phyloP scores from a whole-genome alignment of 2,797 vertebrate species.

The Australoheros facetus region DNA sequence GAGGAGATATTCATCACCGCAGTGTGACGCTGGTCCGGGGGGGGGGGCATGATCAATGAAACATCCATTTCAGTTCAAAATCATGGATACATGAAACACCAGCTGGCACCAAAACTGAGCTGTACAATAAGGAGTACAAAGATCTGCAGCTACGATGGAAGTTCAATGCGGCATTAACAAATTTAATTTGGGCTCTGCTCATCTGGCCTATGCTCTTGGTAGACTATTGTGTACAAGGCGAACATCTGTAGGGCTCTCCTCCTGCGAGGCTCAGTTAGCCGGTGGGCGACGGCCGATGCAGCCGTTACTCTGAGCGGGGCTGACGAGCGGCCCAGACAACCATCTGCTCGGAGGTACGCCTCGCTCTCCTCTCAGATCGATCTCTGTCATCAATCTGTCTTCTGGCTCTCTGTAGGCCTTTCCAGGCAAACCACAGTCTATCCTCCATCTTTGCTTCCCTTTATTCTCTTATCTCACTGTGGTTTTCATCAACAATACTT shows the following conservation, averaged over 20 bases:
- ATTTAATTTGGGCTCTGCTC: slow-evolving; percentile 65
- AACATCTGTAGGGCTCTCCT: slow-evolving; percentile 74
- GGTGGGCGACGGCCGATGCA: slow-evolving; percentile 59
- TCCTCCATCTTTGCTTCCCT: neutral
- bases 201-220: slow-evolving; percentile 60
- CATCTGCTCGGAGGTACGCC: slow-evolving; percentile 78
- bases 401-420: slow-evolving; percentile 31
- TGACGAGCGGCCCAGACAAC: slow-evolving; percentile 66
- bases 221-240: slow-evolving; percentile 59
- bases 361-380: slow-evolving; percentile 72
- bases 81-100: neutral
- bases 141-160: slow-evolving; percentile 38
- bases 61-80: slow-evolving; percentile 22
- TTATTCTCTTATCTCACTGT: slow-evolving; percentile 4
- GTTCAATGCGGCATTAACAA: slow-evolving; percentile 63
- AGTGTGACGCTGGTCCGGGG: slow-evolving; percentile 20
- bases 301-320: slow-evolving; percentile 73
- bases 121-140: neutral
- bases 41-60: slow-evolving; percentile 22
- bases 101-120: neutral
- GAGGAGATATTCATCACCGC: slow-evolving; percentile 57
- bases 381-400: slow-evolving; percentile 76
- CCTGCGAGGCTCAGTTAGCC: slow-evolving; percentile 54
- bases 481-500: slow-evolving; percentile 1
- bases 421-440: neutral